These are phyloP conservation scores for Andrena minutula DNA, from an alignment of 2,888 invertebrate species.

Conservation along the genomic window DNA sequence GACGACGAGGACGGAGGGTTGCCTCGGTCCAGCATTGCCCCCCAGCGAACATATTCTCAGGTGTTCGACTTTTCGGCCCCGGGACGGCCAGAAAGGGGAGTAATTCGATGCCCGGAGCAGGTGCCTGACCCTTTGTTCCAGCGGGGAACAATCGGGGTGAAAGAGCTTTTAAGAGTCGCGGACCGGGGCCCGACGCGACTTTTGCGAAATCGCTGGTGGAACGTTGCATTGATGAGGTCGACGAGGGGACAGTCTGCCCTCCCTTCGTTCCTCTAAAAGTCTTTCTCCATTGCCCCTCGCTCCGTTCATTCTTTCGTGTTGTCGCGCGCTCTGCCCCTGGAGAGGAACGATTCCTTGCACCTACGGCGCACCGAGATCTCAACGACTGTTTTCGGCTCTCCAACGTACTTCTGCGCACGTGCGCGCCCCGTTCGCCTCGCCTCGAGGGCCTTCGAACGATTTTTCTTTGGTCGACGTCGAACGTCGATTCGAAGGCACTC, in stretches of 20 bases:
- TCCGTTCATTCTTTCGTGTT: slow-evolving; percentile 12
- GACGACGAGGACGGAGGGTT: slow-evolving; percentile 26
- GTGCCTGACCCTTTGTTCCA: slow-evolving; percentile 79
- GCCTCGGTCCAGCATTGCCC: slow-evolving; percentile 41
- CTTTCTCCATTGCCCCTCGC: slow-evolving; percentile 16
- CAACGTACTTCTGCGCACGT: slow-evolving; percentile 80
- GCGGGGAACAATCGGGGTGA: slow-evolving; percentile 63
- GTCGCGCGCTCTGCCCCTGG: slow-evolving; percentile 7
- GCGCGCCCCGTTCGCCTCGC: slow-evolving; percentile 58
- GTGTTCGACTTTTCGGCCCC: slow-evolving; percentile 64
- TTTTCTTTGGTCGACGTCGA: background rate
- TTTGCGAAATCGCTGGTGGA: slow-evolving; percentile 52
- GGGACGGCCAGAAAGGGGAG: slow-evolving; percentile 67
- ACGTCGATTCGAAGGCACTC: background rate
- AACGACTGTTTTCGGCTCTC: slow-evolving; percentile 82
- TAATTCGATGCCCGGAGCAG: slow-evolving; percentile 82
- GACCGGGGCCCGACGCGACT: slow-evolving; percentile 68
- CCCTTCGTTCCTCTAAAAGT: slow-evolving; percentile 11
- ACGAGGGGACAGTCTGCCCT: slow-evolving; percentile 19
- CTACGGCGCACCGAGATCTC: slow-evolving; percentile 73
- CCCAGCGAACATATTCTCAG: slow-evolving; percentile 76
- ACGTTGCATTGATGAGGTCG: slow-evolving; percentile 37
- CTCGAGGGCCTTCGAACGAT: slow-evolving; percentile 21
- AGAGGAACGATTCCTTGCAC: slow-evolving; percentile 75
- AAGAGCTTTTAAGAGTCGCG: slow-evolving; percentile 72